phyloP scores from a whole-genome alignment of 2,888 invertebrate genomes.

The Nomada goodeniana region DNA sequence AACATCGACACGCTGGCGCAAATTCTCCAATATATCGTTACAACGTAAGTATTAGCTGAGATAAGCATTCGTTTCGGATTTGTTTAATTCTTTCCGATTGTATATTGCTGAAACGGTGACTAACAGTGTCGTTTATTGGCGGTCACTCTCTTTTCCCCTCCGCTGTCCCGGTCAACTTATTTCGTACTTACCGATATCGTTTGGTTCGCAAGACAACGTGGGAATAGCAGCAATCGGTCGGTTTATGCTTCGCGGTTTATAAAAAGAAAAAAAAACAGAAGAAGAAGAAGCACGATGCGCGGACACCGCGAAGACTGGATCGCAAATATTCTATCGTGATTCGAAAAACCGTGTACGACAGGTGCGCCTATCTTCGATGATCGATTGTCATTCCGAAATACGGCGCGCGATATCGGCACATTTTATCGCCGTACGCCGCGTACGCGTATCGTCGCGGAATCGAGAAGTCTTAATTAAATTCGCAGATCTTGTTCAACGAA shows the following conservation, averaged over 20 bases:
- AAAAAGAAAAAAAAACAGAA: no score
- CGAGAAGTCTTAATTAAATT: neutral
- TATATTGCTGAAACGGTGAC: neutral
- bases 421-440: neutral
- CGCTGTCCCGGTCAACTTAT: neutral
- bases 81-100: neutral
- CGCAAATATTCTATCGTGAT: neutral
- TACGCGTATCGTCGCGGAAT: neutral
- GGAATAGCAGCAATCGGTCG: neutral
- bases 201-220: neutral
- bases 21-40: constrained; percentile 78
- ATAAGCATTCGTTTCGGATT: neutral
- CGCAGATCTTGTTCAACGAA: neutral
- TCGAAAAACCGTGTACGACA: neutral
- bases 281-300: neutral
- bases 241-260: neutral
- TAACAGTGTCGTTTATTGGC: neutral
- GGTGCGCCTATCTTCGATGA: neutral
- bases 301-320: no score
- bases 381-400: neutral
- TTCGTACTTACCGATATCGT: neutral
- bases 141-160: neutral
- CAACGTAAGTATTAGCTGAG: constrained; percentile 77
- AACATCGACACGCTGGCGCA: constrained; percentile 83
- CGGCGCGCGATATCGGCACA: neutral